These are phyloP conservation scores for Xiphophorus hellerii DNA, from an alignment of 2,113 vertebrate genomes.

Conservation along the genomic window DNA sequence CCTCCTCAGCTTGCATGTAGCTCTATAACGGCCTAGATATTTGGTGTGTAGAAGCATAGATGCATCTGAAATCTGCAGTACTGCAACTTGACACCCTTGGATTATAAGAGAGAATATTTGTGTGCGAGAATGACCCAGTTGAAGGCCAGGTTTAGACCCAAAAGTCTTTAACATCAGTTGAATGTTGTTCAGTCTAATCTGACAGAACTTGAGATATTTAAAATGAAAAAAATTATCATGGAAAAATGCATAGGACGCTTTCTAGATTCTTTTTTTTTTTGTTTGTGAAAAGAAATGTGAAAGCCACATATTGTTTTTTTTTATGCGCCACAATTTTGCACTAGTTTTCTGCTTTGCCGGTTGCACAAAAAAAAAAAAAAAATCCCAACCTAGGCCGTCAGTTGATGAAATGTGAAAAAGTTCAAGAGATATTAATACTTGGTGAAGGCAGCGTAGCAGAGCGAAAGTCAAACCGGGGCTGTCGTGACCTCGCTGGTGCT, in stretches of 20 bases:
- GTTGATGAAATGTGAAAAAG: background rate
- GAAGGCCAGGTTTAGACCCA: background rate
- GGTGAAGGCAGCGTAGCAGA: constrained; percentile 6
- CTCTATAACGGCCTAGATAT: background rate
- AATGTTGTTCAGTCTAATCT: background rate
- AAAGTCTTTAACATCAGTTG: background rate
- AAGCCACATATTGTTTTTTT: no score
- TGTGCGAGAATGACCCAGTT: background rate
- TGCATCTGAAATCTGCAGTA: no score
- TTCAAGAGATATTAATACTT: background rate
- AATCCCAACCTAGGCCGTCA: background rate
- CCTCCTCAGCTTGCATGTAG: no score
- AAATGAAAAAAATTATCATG: no score
- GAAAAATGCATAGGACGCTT: no score
- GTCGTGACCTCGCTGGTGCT: constrained; percentile 3
- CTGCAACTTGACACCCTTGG: background rate
- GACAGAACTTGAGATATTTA: background rate
- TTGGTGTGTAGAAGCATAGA: no score
- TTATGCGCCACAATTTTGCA: no score
- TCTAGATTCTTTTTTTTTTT: no score
- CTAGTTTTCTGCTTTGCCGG: no score
- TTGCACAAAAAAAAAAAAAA: background rate
- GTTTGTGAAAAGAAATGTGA: no score
- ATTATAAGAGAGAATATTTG: background rate
- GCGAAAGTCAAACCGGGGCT: constrained; percentile 7